These are phyloP conservation scores for Macaria notata DNA, from an alignment of 2,888 invertebrate species.

Conservation along the genomic window DNA sequence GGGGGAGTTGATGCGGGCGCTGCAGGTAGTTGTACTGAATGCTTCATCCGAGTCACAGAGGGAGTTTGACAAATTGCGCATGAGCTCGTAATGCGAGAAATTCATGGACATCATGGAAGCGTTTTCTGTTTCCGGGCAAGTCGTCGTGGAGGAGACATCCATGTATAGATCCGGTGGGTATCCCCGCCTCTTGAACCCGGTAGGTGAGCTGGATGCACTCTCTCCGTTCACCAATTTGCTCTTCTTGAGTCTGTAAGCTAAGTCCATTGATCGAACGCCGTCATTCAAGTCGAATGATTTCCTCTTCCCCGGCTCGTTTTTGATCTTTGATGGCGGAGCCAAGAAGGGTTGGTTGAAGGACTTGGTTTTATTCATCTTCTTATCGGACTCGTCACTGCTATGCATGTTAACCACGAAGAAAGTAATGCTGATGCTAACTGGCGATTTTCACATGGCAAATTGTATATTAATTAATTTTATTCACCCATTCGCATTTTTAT, in stretches of 20 bases:
- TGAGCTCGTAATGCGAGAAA: constrained; percentile 71
- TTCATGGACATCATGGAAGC: constrained; percentile 68
- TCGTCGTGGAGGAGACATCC: constrained; percentile 44
- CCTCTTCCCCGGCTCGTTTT: constrained; percentile 51
- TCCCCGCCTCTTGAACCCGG: constrained; percentile 32
- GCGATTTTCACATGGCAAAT: constrained; percentile 29
- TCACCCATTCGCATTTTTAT: constrained; percentile 23
- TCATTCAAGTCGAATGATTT: constrained; percentile 62
- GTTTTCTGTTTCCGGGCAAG: constrained; percentile 46
- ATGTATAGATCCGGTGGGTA: constrained; percentile 47
- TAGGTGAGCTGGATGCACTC: constrained; percentile 32
- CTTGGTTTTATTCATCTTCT: constrained; percentile 55
- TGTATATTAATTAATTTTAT: constrained; percentile 35
- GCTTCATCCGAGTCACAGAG: constrained; percentile 67
- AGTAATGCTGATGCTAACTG: constrained; percentile 38
- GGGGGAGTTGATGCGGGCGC: constrained; percentile 41
- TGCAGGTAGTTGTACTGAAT: constrained; percentile 58
- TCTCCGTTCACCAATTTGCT: constrained; percentile 58
- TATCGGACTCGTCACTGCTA: constrained; percentile 49
- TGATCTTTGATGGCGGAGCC: constrained; percentile 38
- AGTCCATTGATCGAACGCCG: constrained; percentile 59
- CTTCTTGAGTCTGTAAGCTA: constrained; percentile 61
- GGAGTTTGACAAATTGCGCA: constrained; percentile 63
- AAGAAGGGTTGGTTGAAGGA: constrained; percentile 40
- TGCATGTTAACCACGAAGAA: constrained; percentile 51